These are phyloP conservation scores for Patella depressa DNA, from an alignment of 2,888 invertebrate species.

Conservation along the genomic window DNA sequence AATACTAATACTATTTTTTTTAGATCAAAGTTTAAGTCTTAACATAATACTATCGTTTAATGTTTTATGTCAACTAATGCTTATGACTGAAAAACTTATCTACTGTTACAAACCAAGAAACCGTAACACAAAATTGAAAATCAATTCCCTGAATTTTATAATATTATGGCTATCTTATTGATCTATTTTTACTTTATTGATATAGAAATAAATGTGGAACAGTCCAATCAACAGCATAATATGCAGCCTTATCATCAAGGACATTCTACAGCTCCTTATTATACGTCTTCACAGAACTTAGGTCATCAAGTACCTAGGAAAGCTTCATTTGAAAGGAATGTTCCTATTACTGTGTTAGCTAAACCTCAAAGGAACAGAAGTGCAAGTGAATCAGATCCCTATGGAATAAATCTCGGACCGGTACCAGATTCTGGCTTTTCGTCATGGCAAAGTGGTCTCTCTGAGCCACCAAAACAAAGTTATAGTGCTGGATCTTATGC, in stretches of 20 bases:
- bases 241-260: neutral
- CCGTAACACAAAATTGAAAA: too few relatives aligned
- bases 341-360: conserved; percentile 6
- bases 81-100: too few relatives aligned
- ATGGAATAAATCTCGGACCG: conserved; percentile 21
- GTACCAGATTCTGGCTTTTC: conserved; percentile 11
- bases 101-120: too few relatives aligned
- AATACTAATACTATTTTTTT: too few relatives aligned
- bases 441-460: conserved; percentile 15
- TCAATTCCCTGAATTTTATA: too few relatives aligned
- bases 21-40: too few relatives aligned
- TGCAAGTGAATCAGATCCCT: conserved; percentile 32
- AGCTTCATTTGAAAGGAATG: conserved; percentile 7
- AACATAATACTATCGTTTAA: too few relatives aligned
- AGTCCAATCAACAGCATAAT: neutral
- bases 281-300: neutral
- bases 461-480: conserved; percentile 22
- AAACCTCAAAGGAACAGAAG: conserved; percentile 16
- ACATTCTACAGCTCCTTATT: neutral
- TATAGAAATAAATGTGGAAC: conserved; percentile 8
- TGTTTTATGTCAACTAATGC: too few relatives aligned
- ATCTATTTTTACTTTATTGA: too few relatives aligned
- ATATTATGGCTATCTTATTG: too few relatives aligned
- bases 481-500: conserved; percentile 45
- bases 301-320: neutral